Evolutionary conservation across 2,113 vertebrate species (phyloP), one percentile per base, ranked within the genome.

Genomic region (Hippopotamus amphibius): DNA sequence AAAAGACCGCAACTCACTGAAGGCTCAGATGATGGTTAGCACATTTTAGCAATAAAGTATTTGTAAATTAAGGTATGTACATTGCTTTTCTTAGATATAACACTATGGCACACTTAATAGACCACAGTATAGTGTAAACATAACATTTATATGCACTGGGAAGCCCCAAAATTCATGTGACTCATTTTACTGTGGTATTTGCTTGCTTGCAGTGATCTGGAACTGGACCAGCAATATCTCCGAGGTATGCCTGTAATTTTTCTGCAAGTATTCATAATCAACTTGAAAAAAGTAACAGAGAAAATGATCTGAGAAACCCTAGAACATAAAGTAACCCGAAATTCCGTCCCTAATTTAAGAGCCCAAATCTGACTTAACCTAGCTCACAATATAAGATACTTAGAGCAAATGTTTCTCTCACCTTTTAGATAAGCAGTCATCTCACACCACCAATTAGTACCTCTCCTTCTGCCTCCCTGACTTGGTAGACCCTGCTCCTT

Each of bases 221-320:
- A 77, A 37, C 7, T 17, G 66, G 37, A 68, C 16, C 16, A 6
- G 74, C 74, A 33, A 10, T 77, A 21, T 53, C 5, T 21, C 16
- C 28, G 19, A 77, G 16, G 48, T 21, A n/a, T 53, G 48, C 48
- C 74, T 17, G 72, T 50, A 33, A 83, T 43, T 59, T 48, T 65
- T 63, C 48, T 72, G 15, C 37, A 79, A 92, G 48, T 76, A 68
- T 63, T 55, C 57, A 90, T 33, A 72, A 41, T 53, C 17, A 66
- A 66, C 55, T 89, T 93, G 26, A 63, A 69, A 92, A 93, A 86
- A 72, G n/a, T 8, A 77, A 16, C 48, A 88, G 15, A 96, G 26
- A 87, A 87, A 76, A 94, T 28, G 2, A 59, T 50, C n/a, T 21
- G 2, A 57, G 14, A 79, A 92, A 59, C 63, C 14, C 19, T 13